phyloP scores from a whole-genome alignment of 1,140 invertebrate genomes.

The Globodera ellingtonae region DNA sequence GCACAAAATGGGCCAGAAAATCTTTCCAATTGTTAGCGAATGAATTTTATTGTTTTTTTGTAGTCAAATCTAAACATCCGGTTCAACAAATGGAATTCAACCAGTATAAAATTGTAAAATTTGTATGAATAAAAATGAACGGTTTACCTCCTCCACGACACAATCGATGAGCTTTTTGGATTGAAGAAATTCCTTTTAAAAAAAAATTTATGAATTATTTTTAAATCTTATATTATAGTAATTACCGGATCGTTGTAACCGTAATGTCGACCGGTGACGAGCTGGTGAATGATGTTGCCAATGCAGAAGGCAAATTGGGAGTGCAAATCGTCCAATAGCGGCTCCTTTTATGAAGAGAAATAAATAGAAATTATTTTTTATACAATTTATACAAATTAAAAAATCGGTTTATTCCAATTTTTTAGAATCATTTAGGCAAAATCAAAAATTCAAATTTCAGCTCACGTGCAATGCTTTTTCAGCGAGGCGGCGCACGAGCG shows the following conservation, averaged over 20 bases:
- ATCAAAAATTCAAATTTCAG: background rate
- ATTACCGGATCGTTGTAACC: conserved; percentile 41
- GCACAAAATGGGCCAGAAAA: background rate
- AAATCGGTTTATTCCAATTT: too few species aligned
- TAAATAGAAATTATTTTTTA: background rate
- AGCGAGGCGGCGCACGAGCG: conserved; percentile 31
- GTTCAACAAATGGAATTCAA: too few species aligned
- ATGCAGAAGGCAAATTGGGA: conserved; percentile 50
- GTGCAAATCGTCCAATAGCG: conserved; percentile 40
- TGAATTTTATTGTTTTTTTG: background rate
- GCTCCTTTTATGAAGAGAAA: conserved; percentile 4
- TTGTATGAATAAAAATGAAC: background rate
- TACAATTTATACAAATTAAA: too few species aligned
- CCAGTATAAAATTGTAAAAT: too few species aligned
- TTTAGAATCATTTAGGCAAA: too few species aligned
- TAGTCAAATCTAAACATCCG: background rate
- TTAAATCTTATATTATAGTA: too few species aligned
- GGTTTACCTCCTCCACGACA: conserved; percentile 45
- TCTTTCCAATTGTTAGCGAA: background rate
- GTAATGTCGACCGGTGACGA: conserved; percentile 52
- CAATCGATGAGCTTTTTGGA: conserved; percentile 55
- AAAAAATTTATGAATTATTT: background rate
- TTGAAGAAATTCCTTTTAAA: conserved; percentile 46
- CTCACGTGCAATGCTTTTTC: conserved; percentile 3
- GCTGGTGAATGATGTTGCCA: conserved; percentile 59